Conservation (phyloP, 92 coral and sea anemone genomes). For the Parazoanthus darwini region DNA sequence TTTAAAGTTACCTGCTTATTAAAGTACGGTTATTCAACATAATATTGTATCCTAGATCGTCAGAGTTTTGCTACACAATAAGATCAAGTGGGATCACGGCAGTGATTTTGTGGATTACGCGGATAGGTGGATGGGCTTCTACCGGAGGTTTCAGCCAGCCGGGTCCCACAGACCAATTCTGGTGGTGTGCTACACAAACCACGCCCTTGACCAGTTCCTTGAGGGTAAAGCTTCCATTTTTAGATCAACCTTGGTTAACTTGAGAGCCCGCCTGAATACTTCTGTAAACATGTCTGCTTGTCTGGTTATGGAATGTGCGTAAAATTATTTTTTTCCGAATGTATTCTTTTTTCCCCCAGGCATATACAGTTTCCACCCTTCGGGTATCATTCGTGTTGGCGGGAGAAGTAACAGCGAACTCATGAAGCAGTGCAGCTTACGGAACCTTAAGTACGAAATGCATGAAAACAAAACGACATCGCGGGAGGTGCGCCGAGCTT, state of each 20-base stretch:
- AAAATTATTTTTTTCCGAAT: background rate
- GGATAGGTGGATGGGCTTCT: slow-evolving; percentile 25
- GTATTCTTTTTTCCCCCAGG: background rate
- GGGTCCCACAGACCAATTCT: slow-evolving; percentile 72
- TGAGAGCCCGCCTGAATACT: background rate
- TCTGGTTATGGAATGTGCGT: too few relatives aligned
- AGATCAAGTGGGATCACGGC: slow-evolving; percentile 79
- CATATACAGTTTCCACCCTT: slow-evolving; percentile 73
- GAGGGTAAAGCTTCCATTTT: slow-evolving; percentile 52
- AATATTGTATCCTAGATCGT: slow-evolving; percentile 62
- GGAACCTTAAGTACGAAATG: slow-evolving; percentile 70
- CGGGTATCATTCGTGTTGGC: slow-evolving; percentile 82
- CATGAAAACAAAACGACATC: slow-evolving; percentile 56
- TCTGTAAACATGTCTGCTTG: background rate
- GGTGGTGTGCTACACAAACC: slow-evolving; percentile 95
- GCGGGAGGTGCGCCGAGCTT: slow-evolving; percentile 61
- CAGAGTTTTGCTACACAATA: slow-evolving; percentile 88
- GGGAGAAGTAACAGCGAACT: slow-evolving; percentile 82
- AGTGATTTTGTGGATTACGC: slow-evolving; percentile 50
- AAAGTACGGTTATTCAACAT: background rate
- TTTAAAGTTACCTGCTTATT: background rate
- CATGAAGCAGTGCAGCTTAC: slow-evolving; percentile 63
- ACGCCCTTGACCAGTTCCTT: slow-evolving; percentile 94
- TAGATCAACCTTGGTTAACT: background rate
- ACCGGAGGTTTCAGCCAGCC: background rate